Evolutionary conservation across 2,113 vertebrate genomes (phyloP), one percentile per base, ranked within the genome.

Genomic region (Scatophagus argus): DNA sequence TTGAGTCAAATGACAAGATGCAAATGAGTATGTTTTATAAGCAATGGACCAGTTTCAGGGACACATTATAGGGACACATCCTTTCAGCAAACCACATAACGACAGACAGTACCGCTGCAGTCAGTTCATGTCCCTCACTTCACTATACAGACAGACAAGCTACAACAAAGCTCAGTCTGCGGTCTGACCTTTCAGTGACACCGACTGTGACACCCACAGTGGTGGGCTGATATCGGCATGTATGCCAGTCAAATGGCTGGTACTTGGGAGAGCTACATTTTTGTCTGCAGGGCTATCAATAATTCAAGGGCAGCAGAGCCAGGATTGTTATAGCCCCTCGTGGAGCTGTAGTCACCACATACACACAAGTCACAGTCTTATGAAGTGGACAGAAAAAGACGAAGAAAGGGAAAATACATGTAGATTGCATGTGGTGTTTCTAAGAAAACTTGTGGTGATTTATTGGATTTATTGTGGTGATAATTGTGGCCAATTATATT

Each of bases 131-230:
- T n/a, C 36, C 41, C 44, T 84, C 70, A 49, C 59, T 71, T 71
- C 61, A 68, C 39, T 27, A 38, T 79, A 79, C 73, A 75, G 49
- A 41, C 64, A 52, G 31, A 79, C 34, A 46, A 27, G 25, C 27
- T 16, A 72, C 49, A 49, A 62, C 77, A 56, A 58, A 63, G 39
- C 59, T 25, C 59, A 4, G n/a, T 34, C 67, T 69, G 61, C 21
- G 39, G 49, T 7, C 44, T 67, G 80, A 75, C 88, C 85, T 86
- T 82, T 71, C 11, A 12, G 21, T 63, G 71, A 77, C 83, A 84
- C 55, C 27, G 41, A 31, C 29, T 62, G 63, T 29, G 66, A 76
- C n/a, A n/a, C 73, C 79, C 47, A 70, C 74, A 38, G 62, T 66
- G 29, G 44, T 38, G 31, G 27, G 34, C 72, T 71, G 74, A 77